phyloP scores from a whole-genome alignment of 1,140 invertebrate genomes.

The Drosophila pectinifera region DNA sequence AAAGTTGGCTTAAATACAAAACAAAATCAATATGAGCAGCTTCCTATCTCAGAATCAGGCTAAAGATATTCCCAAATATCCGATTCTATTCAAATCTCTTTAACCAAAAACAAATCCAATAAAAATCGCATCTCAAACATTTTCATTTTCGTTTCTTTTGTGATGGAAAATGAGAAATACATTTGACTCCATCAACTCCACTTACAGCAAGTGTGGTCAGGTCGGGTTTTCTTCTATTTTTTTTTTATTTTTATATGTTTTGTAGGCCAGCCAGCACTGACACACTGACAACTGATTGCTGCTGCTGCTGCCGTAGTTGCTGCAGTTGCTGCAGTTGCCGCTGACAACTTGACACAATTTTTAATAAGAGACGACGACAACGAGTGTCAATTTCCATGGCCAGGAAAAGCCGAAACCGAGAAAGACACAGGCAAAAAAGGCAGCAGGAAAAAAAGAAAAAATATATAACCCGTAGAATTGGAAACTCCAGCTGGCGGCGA shows the following conservation, averaged over 20 bases:
- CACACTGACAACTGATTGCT: conserved; percentile 69
- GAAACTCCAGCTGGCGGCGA: conserved; percentile 25
- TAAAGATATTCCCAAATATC: not conserved
- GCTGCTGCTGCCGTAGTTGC: conserved; percentile 21
- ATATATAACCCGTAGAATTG: conserved; percentile 11
- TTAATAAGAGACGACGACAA: conserved; percentile 61
- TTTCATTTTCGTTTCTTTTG: conserved; percentile 49
- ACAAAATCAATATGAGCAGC: conserved; percentile 21
- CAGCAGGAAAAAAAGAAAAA: conserved; percentile 6
- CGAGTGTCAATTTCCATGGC: conserved; percentile 79
- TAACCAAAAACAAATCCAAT: conserved; percentile 31
- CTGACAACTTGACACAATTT: conserved; percentile 81
- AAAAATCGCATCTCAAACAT: conserved; percentile 30
- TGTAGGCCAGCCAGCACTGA: conserved; percentile 56
- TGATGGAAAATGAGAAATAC: conserved; percentile 37
- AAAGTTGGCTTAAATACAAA: not conserved
- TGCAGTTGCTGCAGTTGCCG: conserved; percentile 45
- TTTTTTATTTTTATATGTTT: conserved; percentile 16
- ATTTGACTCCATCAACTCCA: conserved; percentile 52
- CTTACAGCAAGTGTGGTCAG: conserved; percentile 64
- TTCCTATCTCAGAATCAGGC: conserved; percentile 17
- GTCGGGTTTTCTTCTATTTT: conserved; percentile 9
- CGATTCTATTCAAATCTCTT: conserved; percentile 14
- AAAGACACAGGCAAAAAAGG: conserved; percentile 25
- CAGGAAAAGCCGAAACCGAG: conserved; percentile 47